Base-by-base conservation (phyloP, 1,140 invertebrate species). In the Pteromalus puparum region DNA sequence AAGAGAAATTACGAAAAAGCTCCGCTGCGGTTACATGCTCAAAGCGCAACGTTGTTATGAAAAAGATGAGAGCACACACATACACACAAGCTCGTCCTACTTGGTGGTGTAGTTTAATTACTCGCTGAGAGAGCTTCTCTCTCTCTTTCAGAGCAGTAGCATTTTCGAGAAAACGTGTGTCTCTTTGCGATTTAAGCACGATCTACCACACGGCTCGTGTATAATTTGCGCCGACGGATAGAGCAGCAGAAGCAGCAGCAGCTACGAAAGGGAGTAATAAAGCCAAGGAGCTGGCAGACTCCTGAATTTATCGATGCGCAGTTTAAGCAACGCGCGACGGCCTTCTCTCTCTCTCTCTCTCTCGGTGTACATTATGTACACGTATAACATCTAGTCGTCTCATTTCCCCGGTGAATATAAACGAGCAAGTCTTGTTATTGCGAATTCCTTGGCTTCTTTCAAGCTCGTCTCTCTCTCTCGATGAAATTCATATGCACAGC, bases 261-360 rank as follows among this genome's bases (percentile, higher is more conserved):
- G 28, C 77, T 83, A 76, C 84, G 73, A 68, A 61, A 68, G 72
- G 61, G 85, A 86, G 83, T 83, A 78, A 83, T 86, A 86, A 83
- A 72, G 76, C 83, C 82, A 21, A n/a, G 53, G 53, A n/a, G 12
- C 74, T 46, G 68, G 24, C 68, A n/a, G 26, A 12, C 48, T 53
- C 5, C 68, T 26, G 68, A 30, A 70, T 70, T 70, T 70, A 70
- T 70, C 68, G 68, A 70, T 70, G 68, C 21, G 18, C 53, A 61
- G 15, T 61, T 61, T 61, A 61, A 61, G 53, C 53, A 61, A 61
- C 53, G 9, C 30, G 30, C 38, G 38, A 61, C 53, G 53, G 53
- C 53, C 53, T 61, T n/a, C 53, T 61, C n/a, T n/a, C n/a, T n/a
- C n/a, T n/a, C n/a, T n/a, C n/a, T n/a, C n/a, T n/a, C n/a, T n/a